These are phyloP conservation scores for Catharus minimus DNA, from an alignment of 2,113 vertebrate species.

Conservation along the genomic window DNA sequence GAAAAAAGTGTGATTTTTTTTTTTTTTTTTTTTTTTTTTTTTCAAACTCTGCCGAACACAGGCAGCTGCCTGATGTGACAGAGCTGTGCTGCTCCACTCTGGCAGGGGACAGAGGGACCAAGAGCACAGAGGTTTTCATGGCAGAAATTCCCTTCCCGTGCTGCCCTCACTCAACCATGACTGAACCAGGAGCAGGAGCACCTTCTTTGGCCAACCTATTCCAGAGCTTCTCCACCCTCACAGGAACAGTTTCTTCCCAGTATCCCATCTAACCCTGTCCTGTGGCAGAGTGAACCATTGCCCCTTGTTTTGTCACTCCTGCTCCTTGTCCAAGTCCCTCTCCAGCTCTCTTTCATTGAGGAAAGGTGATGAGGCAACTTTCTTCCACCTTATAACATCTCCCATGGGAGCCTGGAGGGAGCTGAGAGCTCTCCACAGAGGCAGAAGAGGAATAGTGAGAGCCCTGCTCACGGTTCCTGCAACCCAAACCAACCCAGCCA, in stretches of 20 bases:
- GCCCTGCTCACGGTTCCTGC: fast-evolving
- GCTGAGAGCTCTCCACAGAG: neutral
- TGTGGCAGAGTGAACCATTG: neutral
- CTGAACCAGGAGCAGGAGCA: neutral
- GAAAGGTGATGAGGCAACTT: neutral
- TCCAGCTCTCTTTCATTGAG: neutral
- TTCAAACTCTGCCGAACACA: slow-evolving; percentile 74
- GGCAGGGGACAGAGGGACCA: neutral
- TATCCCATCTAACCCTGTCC: neutral
- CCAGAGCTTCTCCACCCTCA: neutral
- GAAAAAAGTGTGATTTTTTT: slow-evolving; percentile 76
- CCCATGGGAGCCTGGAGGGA: neutral
- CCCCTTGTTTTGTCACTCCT: neutral
- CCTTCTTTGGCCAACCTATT: neutral
- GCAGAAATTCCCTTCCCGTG: neutral
- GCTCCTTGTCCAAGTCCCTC: neutral
- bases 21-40: slow-evolving; percentile 38
- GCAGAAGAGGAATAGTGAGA: neutral
- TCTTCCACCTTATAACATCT: neutral
- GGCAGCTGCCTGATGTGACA: slow-evolving; percentile 82
- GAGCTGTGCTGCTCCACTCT: neutral
- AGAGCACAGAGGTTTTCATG: neutral
- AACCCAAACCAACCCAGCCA: fast-evolving
- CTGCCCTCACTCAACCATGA: neutral
- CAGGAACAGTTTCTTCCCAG: neutral